Base-by-base conservation (phyloP, 2,888 invertebrate species). In the Smittia sp. region DNA sequence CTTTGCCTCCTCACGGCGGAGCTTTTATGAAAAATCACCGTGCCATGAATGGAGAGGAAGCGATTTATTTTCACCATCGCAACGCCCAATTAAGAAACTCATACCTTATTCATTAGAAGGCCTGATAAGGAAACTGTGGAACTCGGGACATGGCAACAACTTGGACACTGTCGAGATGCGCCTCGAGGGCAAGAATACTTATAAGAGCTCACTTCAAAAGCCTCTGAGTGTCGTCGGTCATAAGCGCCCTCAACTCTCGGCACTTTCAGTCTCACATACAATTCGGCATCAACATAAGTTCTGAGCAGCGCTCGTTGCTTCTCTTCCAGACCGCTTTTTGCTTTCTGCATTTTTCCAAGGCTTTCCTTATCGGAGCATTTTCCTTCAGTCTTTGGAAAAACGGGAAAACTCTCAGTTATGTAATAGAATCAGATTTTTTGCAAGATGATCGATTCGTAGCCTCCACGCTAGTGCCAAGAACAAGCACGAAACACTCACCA, bases 401-500 rank as follows among this genome's bases (percentile, higher is more conserved):
- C 20, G 63, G 63, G 63, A 63, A 63, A 63, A 27, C 22, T 46
- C 52, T 22, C 22, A 6, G 63, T 63, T 63, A 63, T 63, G 63
- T 63, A 63, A 63, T 25, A 58, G 15, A 9, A 27, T 6, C 15
- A 27, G 27, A 27, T 27, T 27, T 63, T 63, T 27, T n/a, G n/a
- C 27, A 27, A n/a, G 63, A 13, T 27, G 25, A 27, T 24, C 7
- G 25, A n/a, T 27, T n/a, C 6, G 63, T 3, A 46, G 52, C 32
- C 4, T 11, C n/a, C 11, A 6, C 52, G 52, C 11, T 46, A 15
- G 11, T 32, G 32, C 3, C 32, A 32, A 32, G 32, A 32, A 32
- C 32, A 22, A 58, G 58, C 6, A 4, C 3, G 13, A 58, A 46
- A 22, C 18, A 62, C 72, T 73, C 52, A 73, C 73, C 73, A 73